Evolutionary conservation across 2,113 vertebrate genomes (phyloP).

Genomic region (Psammodynastes pulverulentus): DNA sequence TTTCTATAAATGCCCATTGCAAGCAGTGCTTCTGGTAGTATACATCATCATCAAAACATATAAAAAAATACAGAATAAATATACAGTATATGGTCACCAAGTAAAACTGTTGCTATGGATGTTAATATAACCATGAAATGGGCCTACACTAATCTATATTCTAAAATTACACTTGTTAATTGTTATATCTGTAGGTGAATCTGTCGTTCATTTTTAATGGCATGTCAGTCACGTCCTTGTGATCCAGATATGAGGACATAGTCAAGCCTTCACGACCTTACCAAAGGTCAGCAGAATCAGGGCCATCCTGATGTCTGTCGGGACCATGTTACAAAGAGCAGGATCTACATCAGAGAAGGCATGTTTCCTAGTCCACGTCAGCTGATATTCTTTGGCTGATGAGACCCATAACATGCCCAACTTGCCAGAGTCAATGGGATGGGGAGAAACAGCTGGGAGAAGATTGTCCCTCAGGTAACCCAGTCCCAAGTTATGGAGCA

Average conservation of each 20-base stretch:
- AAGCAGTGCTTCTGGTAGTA: not conserved
- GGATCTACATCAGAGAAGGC: not conserved
- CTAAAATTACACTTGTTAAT: not conserved
- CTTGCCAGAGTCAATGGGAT: not conserved
- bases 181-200: not conserved
- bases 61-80: not conserved
- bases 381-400: not conserved
- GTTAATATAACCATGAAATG: not conserved
- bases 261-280: not conserved
- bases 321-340: not conserved
- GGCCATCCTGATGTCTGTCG: not conserved
- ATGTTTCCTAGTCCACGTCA: not conserved
- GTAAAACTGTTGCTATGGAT: not conserved
- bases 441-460: not conserved
- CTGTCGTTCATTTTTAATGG: not conserved
- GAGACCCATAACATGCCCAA: not conserved
- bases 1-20: not conserved
- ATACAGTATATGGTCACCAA: not conserved
- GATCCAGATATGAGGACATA: not conserved
- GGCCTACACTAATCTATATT: not conserved
- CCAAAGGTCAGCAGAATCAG: no score
- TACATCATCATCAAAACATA: not conserved
- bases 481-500: not conserved
- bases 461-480: not conserved
- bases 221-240: not conserved